phyloP scores from a whole-genome alignment of 2,888 invertebrate species.

The Erebia ligea region DNA sequence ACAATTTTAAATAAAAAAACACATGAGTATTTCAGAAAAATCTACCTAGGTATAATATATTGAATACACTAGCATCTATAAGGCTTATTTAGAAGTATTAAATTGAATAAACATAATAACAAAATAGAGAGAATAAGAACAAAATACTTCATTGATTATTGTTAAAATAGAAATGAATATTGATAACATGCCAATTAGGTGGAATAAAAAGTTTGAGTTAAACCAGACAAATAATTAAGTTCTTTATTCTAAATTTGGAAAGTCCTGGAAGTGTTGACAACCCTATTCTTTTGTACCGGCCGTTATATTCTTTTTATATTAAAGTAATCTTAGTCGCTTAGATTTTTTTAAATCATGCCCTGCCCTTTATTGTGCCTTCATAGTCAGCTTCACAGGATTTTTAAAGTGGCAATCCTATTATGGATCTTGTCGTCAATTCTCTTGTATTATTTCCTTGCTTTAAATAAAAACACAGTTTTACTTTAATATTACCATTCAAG shows the following conservation, averaged over 20 bases:
- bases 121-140: too few species aligned
- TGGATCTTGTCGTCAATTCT: constrained; percentile 13
- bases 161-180: too few species aligned
- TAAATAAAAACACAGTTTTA: not conserved
- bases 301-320: constrained; percentile 62
- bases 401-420: constrained; percentile 39
- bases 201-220: too few species aligned
- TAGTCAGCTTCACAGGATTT: constrained; percentile 32
- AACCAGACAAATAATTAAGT: too few species aligned
- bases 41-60: too few species aligned
- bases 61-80: too few species aligned
- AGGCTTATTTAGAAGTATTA: too few species aligned
- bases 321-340: constrained; percentile 40
- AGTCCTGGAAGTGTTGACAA: not conserved
- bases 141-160: too few species aligned
- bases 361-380: constrained; percentile 32
- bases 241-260: not conserved
- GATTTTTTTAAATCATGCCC: constrained; percentile 38
- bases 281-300: constrained; percentile 33
- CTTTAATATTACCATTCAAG: not conserved
- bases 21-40: too few species aligned
- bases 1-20: too few species aligned
- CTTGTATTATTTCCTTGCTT: constrained; percentile 14
- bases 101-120: too few species aligned
- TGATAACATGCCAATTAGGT: too few species aligned